Evolutionary conservation across 2,113 vertebrate genomes (phyloP).

Genomic region (Pelodiscus sinensis): DNA sequence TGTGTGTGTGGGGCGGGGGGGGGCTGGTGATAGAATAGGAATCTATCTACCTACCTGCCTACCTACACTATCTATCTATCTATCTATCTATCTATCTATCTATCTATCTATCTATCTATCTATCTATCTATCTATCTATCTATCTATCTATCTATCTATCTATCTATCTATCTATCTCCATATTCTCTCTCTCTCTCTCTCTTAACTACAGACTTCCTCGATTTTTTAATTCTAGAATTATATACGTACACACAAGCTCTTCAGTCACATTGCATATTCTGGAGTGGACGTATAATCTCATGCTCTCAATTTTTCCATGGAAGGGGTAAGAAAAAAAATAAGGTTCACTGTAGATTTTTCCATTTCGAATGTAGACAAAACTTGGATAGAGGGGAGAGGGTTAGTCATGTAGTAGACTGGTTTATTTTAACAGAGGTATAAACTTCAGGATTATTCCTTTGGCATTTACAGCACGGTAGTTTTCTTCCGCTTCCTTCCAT

Average conservation of each 20-base stretch:
- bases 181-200: not conserved
- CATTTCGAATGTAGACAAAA: not conserved
- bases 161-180: too few species aligned
- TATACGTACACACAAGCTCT: not conserved
- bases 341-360: not conserved
- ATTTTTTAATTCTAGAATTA: not conserved
- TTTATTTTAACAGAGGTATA: not conserved
- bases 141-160: too few species aligned
- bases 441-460: not conserved
- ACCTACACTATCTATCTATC: too few species aligned
- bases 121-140: too few species aligned
- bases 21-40: not conserved
- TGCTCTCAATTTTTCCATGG: not conserved
- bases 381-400: too few species aligned
- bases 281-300: not conserved
- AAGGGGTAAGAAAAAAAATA: not conserved
- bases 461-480: not conserved
- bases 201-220: not conserved
- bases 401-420: not conserved
- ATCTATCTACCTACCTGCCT: too few species aligned
- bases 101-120: too few species aligned
- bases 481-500: fast-evolving
- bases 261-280: not conserved
- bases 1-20: too few species aligned
- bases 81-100: too few species aligned